These are phyloP conservation scores for Molorchus minor DNA, from an alignment of 2,888 invertebrate species.

Conservation along the genomic window DNA sequence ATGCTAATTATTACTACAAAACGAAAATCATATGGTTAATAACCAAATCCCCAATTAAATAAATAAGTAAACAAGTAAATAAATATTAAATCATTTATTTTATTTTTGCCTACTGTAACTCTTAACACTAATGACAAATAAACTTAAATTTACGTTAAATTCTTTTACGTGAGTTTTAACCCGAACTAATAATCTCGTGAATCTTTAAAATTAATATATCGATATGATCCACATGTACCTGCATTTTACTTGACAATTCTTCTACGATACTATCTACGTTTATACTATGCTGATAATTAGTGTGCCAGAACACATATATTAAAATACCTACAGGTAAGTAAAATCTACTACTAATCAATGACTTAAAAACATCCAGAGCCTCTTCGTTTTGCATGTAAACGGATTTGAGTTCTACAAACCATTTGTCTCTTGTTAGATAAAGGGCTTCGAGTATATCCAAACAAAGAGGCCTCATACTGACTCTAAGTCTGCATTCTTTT, in stretches of 20 bases:
- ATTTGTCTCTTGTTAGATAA: conserved; percentile 46
- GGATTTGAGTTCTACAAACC: conserved; percentile 50
- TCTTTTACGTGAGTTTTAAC: too few species aligned
- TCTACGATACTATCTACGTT: conserved; percentile 43
- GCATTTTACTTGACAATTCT: conserved; percentile 47
- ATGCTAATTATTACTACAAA: too few species aligned
- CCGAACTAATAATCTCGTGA: conserved; percentile 14
- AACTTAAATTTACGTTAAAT: too few species aligned
- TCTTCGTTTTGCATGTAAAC: conserved; percentile 48
- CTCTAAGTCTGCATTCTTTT: conserved; percentile 47
- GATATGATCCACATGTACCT: conserved; percentile 52
- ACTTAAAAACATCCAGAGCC: conserved; percentile 46
- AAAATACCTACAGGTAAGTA: conserved; percentile 54
- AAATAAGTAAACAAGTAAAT: too few species aligned
- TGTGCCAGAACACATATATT: conserved; percentile 47
- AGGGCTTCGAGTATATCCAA: conserved; percentile 50
- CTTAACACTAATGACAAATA: too few species aligned
- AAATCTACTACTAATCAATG: conserved; percentile 49
- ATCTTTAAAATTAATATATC: conserved; percentile 47
- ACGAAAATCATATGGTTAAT: too few species aligned
- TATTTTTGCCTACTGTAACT: too few species aligned
- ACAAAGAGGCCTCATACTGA: conserved; percentile 49
- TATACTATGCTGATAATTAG: conserved; percentile 48
- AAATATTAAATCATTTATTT: too few species aligned
- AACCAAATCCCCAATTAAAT: too few species aligned